Percentiles rank a stretch among this genome's conserved stretches.
Evolutionary conservation across 2,888 invertebrate species (phyloP).

Genomic region (Drosophila niveifrons): DNA sequence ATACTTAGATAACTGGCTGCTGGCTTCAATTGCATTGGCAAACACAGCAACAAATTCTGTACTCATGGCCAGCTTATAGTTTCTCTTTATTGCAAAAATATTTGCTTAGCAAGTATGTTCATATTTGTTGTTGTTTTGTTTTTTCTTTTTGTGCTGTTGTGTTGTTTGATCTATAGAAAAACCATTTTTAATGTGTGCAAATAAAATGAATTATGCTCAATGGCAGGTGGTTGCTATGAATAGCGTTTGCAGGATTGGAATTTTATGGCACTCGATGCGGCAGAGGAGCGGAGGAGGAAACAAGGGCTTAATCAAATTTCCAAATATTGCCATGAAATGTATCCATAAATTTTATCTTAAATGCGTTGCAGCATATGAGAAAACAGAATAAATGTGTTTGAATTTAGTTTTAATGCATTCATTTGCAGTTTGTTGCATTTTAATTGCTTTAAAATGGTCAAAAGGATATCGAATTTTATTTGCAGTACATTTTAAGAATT

Average conservation of each 20-base stretch:
- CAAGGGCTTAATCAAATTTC: neutral
- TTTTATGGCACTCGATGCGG: neutral
- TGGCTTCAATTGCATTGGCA: conserved; percentile 41
- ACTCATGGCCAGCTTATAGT: conserved; percentile 43
- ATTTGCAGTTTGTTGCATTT: neutral
- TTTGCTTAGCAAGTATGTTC: conserved; percentile 62
- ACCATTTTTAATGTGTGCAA: conserved; percentile 67
- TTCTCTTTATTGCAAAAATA: conserved; percentile 68
- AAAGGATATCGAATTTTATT: no score
- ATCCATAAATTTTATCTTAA: neutral
- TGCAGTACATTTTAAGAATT: no score
- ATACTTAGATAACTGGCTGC: conserved; percentile 36
- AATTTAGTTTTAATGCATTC: neutral
- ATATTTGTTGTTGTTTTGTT: conserved; percentile 36
- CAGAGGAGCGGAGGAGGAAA: neutral
- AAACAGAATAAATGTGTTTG: neutral
- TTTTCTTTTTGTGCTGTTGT: no score
- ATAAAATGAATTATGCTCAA: conserved; percentile 47
- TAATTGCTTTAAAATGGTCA: neutral
- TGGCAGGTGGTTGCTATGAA: conserved; percentile 10
- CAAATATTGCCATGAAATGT: neutral
- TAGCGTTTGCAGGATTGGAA: neutral
- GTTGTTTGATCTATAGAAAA: conserved; percentile 52
- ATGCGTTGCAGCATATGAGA: neutral
- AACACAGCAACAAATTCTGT: conserved; percentile 27